Evolutionary conservation across 2,113 vertebrate species (phyloP).

Genomic region (Esox niger): DNA sequence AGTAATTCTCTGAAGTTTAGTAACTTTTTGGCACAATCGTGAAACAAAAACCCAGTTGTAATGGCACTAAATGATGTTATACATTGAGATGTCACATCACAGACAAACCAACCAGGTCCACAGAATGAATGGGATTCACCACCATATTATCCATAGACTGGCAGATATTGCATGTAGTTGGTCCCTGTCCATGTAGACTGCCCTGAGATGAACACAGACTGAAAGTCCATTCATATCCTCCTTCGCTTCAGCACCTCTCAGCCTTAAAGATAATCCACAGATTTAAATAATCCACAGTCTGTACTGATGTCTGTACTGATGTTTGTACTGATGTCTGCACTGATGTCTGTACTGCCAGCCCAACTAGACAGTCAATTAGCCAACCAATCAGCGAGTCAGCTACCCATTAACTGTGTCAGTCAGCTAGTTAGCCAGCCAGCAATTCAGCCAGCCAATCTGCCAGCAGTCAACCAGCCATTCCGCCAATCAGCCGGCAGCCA

Average conservation of each 20-base stretch:
- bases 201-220: conserved; percentile 47
- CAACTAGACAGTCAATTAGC: too few species aligned
- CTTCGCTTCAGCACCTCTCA: conserved; percentile 7
- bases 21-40: neutral
- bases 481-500: too few species aligned
- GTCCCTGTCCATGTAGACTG: conserved; percentile 18
- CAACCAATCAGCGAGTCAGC: too few species aligned
- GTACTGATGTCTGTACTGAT: too few species aligned
- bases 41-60: neutral
- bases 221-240: conserved; percentile 8
- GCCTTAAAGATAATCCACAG: neutral
- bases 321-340: too few species aligned
- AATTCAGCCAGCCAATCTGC: too few species aligned
- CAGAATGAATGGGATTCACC: neutral
- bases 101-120: conserved; percentile 20
- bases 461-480: too few species aligned
- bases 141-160: conserved; percentile 30
- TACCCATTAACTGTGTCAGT: too few species aligned
- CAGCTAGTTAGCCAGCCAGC: too few species aligned
- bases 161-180: conserved; percentile 1
- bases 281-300: too few species aligned
- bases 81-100: conserved; percentile 23
- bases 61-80: conserved; percentile 17
- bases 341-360: too few species aligned
- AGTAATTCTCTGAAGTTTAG: neutral